phyloP scores from a whole-genome alignment of 1,140 invertebrate genomes.

The Caenorhabditis remanei region DNA sequence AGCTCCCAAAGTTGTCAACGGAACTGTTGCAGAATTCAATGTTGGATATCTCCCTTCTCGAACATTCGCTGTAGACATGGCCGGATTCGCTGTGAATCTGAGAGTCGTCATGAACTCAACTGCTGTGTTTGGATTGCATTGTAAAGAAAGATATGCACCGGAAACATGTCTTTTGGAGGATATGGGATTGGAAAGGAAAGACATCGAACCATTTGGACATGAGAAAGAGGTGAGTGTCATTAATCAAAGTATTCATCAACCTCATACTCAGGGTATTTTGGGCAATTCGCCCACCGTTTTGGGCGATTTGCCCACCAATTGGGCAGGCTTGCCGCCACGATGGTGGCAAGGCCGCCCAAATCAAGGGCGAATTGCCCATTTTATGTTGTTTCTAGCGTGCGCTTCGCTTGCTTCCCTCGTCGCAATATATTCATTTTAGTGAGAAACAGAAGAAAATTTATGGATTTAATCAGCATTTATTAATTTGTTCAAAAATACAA shows the following conservation, averaged over 20 bases:
- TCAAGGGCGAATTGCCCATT: too few species aligned
- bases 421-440: too few species aligned
- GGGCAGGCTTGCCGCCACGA: too few species aligned
- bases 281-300: too few species aligned
- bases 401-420: too few species aligned
- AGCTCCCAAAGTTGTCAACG: slow-evolving; percentile 61
- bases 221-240: slow-evolving; percentile 16
- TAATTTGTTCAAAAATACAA: too few species aligned
- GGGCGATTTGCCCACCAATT: too few species aligned
- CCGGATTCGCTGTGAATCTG: slow-evolving; percentile 67
- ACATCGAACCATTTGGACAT: slow-evolving; percentile 60
- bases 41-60: slow-evolving; percentile 58
- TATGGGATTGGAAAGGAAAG: slow-evolving; percentile 49
- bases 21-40: slow-evolving; percentile 59
- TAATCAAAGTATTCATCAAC: background rate
- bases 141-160: slow-evolving; percentile 32
- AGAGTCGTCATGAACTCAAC: slow-evolving; percentile 60
- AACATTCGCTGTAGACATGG: slow-evolving; percentile 65
- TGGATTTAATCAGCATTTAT: too few species aligned
- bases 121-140: slow-evolving; percentile 43
- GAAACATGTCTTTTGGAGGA: slow-evolving; percentile 63
- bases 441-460: too few species aligned
- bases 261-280: too few species aligned
- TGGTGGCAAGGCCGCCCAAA: too few species aligned
- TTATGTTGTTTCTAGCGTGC: too few species aligned